Evolutionary conservation across 2,113 vertebrate species (phyloP), one percentile per base, ranked within the genome.

Genomic region (Stictonetta naevosa): DNA sequence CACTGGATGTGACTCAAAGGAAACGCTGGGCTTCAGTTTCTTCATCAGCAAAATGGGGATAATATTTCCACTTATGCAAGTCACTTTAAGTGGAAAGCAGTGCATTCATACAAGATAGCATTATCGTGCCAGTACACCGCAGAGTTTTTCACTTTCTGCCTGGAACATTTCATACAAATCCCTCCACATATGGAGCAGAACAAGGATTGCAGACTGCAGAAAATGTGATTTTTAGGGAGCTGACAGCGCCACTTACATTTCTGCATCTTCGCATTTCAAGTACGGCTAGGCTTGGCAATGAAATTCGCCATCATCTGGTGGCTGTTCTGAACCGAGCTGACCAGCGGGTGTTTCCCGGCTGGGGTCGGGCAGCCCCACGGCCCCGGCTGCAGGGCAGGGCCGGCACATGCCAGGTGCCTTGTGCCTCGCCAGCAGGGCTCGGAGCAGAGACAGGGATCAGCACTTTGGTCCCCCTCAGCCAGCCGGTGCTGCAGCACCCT

Each of bases 91-190:
- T 84, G 69, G 79, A 94, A 95, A 87, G 88, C 67, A 60, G 31
- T 90, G 88, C 69, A 82, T 94, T 95, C 93, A 92, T 60, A 46
- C 72, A 83, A 92, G 82, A 89, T 77, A 88, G 77, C 21, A 91
- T 87, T 64, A 88, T 66, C 21, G 36, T 95, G 87, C 91, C 92
- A 97, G 87, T 67, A 92, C 46, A 81, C 90, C 11, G 5, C 83
- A 38, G 56, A 89, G 71, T 85, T 96, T 95, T 96, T 94, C 72
- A 91, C 93, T 95, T 92, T 86, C 80, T 91, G 85, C 81, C 80
- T 97, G 82, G 95, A 97, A 88, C 93, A 80, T 80, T 96, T 95
- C 84, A 91, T 82, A 96, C 92, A 93, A 97, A 95, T 89, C 83
- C 53, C 42, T 95, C 91, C 81, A 86, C 95, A 97, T 96, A 97